A percentile compares a stretch with the other conserved stretches of the same genome.
Conservation (phyloP, 2,797 vertebrate genomes). For the Lateolabrax maculatus region DNA sequence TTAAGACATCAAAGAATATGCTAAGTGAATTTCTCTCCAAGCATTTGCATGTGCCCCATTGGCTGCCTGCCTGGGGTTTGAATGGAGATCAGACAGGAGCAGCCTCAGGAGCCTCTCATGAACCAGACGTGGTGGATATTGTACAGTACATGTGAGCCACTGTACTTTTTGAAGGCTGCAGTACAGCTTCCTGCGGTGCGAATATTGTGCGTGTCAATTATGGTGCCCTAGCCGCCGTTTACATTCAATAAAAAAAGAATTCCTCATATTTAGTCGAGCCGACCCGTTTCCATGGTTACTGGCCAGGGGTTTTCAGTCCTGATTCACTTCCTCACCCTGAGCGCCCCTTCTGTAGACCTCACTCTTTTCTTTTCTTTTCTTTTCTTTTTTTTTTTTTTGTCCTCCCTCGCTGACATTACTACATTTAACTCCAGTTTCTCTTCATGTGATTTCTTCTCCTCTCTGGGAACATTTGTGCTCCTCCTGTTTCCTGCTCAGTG, state of each 20-base stretch:
- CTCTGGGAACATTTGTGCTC: conserved; percentile 58
- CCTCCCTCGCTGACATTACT: conserved; percentile 49
- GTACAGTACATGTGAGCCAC: conserved; percentile 17
- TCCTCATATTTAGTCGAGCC: conserved; percentile 62
- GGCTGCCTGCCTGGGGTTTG: conserved; percentile 31
- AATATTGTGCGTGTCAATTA: conserved; percentile 22
- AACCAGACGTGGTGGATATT: conserved; percentile 7
- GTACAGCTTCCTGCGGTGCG: conserved; percentile 20
- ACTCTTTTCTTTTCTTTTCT: neutral
- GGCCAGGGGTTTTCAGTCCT: conserved; percentile 65
- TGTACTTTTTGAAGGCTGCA: conserved; percentile 25
- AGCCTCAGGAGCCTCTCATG: conserved; percentile 20
- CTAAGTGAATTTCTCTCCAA: conserved; percentile 25
- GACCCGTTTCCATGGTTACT: conserved; percentile 77
- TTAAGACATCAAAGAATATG: conserved; percentile 49
- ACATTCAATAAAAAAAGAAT: conserved; percentile 59
- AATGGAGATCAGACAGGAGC: conserved; percentile 22
- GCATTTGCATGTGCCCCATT: conserved; percentile 33
- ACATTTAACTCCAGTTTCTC: conserved; percentile 61
- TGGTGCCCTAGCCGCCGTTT: conserved; percentile 57
- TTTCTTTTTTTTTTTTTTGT: neutral
- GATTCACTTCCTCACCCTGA: conserved; percentile 64
- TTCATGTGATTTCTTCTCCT: conserved; percentile 63
- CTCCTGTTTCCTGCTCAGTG: conserved; percentile 67
- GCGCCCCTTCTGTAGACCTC: conserved; percentile 24